Conservation (phyloP, 64 coral and sea anemone species). For the Dendrophyllia cribrosa region DNA sequence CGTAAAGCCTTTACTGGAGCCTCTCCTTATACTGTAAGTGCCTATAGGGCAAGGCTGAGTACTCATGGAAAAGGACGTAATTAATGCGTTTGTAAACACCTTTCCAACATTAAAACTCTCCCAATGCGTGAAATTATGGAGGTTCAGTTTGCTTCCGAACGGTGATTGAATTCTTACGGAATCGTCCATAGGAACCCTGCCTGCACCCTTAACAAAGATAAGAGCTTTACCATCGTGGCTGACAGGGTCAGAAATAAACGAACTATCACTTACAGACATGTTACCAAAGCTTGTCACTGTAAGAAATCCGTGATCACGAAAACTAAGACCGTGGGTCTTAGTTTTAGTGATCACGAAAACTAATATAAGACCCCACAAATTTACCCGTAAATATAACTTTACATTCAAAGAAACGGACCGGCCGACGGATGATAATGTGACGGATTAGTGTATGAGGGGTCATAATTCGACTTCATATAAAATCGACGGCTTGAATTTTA, state of each 20-base stretch:
- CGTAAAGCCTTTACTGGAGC: background rate
- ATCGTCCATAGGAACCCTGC: background rate
- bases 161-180: background rate
- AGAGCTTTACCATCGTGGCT: background rate
- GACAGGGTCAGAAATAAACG: slow-evolving; percentile 6
- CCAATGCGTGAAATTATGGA: slow-evolving; percentile 15
- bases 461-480: too few species aligned
- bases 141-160: background rate
- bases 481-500: too few species aligned
- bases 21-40: slow-evolving; percentile 34
- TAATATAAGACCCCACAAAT: too few species aligned
- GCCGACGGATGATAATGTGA: too few species aligned
- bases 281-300: slow-evolving; percentile 29
- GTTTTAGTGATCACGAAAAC: too few species aligned
- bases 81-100: background rate
- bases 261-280: background rate
- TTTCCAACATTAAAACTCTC: background rate
- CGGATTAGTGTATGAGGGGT: too few species aligned
- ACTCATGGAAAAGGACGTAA: slow-evolving; percentile 12
- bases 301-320: slow-evolving; percentile 26
- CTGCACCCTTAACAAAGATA: slow-evolving; percentile 15
- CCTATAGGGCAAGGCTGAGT: background rate
- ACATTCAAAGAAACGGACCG: too few species aligned
- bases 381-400: too few species aligned
- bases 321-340: too few species aligned